Evolutionary conservation across 2,113 vertebrate species (phyloP).

Genomic region (Ageneiosus marmoratus): DNA sequence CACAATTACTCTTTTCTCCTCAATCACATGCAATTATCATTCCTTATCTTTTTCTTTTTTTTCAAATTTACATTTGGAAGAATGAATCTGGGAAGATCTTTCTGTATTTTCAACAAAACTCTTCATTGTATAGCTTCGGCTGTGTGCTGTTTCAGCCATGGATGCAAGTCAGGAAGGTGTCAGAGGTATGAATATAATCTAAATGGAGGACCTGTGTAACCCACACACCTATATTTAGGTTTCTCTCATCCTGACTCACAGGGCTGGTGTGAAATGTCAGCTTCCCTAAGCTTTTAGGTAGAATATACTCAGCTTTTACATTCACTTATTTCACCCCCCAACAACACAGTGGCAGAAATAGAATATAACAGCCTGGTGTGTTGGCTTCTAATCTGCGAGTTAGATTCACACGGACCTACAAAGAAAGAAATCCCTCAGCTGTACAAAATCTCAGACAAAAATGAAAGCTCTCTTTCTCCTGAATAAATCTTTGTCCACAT

Average conservation of each 20-base stretch:
- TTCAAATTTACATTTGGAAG: neutral
- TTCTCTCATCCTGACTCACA: slow-evolving; percentile 20
- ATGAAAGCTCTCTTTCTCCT: neutral
- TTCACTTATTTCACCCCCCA: neutral
- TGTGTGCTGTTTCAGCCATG: neutral
- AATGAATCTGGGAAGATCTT: no score
- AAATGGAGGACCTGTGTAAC: slow-evolving; percentile 22
- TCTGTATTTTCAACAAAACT: slow-evolving; percentile 3
- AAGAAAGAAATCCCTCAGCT: neutral
- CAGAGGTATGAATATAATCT: slow-evolving; percentile 13
- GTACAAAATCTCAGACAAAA: neutral
- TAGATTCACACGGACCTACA: neutral
- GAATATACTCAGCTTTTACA: slow-evolving; percentile 11
- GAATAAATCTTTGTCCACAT: slow-evolving; percentile 5
- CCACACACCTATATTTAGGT: slow-evolving; percentile 40
- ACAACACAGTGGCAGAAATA: neutral
- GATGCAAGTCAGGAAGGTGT: neutral
- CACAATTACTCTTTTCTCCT: slow-evolving; percentile 43
- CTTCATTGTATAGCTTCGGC: neutral
- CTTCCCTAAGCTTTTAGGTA: slow-evolving; percentile 8
- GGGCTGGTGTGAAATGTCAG: slow-evolving; percentile 31
- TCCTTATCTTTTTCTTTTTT: neutral
- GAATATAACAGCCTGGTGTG: slow-evolving; percentile 4
- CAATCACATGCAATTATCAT: slow-evolving; percentile 49
- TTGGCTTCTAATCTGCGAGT: neutral